phyloP scores from a whole-genome alignment of 2,113 vertebrate species.

The Trogon surrucura region DNA sequence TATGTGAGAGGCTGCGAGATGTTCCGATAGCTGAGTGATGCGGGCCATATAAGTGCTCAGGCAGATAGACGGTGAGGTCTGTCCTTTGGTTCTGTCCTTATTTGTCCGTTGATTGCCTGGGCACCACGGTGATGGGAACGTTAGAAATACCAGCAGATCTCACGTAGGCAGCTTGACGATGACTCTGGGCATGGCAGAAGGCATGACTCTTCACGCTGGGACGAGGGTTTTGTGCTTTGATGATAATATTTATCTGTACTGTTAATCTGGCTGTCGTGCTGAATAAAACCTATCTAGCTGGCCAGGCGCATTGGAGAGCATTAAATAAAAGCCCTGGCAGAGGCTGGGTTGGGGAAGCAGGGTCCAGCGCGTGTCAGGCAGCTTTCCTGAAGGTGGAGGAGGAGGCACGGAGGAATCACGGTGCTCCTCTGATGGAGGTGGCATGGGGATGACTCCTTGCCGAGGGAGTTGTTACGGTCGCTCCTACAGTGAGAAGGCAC shows the following conservation, averaged over 20 bases:
- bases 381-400: background rate
- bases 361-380: background rate
- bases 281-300: constrained; percentile 40
- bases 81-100: constrained; percentile 51
- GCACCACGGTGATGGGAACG: constrained; percentile 31
- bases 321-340: constrained; percentile 32
- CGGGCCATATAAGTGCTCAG: background rate
- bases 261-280: constrained; percentile 6
- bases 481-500: background rate
- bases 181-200: constrained; percentile 23
- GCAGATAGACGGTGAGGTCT: background rate
- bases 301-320: background rate
- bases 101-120: constrained; percentile 45
- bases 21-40: background rate
- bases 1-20: background rate
- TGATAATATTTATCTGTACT: constrained; percentile 48
- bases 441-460: background rate
- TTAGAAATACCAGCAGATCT: constrained; percentile 55
- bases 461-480: background rate
- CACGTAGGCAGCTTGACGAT: constrained; percentile 46
- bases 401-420: background rate
- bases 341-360: background rate
- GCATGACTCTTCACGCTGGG: background rate
- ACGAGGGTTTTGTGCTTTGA: constrained; percentile 16
- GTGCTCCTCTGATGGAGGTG: background rate